Evolutionary conservation across 2,797 vertebrate species (phyloP).

Genomic region (Muscicapa striata): DNA sequence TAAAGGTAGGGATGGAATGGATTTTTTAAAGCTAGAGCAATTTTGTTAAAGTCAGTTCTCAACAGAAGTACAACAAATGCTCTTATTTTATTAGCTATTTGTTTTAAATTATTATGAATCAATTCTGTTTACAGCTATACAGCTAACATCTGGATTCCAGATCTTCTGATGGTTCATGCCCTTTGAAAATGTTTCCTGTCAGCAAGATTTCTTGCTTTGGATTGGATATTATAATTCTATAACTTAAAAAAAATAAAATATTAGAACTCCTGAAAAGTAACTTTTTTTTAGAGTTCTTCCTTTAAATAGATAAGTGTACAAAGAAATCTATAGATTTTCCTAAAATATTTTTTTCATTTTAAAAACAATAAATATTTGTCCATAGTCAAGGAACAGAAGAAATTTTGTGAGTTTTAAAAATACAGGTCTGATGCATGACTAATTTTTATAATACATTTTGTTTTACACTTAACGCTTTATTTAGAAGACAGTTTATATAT

Average conservation of each 20-base stretch:
- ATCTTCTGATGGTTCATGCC: not conserved
- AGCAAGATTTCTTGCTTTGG: not conserved
- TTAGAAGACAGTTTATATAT: not conserved
- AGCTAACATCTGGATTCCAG: conserved; percentile 5
- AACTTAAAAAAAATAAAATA: not conserved
- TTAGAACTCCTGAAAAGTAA: not conserved
- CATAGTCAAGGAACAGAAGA: not conserved
- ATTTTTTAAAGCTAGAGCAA: not conserved
- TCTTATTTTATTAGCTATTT: not conserved
- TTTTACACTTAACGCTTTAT: not conserved
- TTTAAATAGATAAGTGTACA: not conserved
- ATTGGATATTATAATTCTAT: not conserved
- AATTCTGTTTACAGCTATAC: not conserved
- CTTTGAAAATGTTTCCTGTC: not conserved
- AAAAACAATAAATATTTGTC: not conserved
- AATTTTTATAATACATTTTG: not conserved
- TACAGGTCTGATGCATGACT: not conserved
- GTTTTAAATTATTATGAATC: not conserved
- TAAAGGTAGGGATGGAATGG: not conserved
- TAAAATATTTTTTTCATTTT: not conserved
- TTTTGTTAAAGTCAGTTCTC: not conserved
- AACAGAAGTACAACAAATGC: not conserved
- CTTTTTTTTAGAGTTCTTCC: not conserved
- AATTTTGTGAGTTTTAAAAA: not conserved
- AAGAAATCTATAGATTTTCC: not conserved